Evolutionary conservation across 2,888 invertebrate genomes (phyloP).

Genomic region (Thysanoteuthis rhombus): DNA sequence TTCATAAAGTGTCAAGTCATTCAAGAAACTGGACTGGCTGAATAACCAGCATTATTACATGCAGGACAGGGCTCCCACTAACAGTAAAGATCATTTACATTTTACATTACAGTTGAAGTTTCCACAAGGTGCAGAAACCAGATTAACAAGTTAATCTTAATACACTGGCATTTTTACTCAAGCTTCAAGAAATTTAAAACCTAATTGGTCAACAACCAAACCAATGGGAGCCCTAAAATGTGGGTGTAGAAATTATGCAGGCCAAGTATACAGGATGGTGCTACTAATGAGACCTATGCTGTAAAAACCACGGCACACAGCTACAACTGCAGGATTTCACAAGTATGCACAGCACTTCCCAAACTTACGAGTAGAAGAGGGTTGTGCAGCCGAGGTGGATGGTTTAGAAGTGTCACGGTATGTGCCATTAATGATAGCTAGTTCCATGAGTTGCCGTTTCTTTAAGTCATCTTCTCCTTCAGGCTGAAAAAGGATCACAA

Average conservation of each 20-base stretch:
- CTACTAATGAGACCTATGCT: slow-evolving; percentile 28
- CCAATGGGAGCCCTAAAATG: slow-evolving; percentile 24
- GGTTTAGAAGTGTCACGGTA: slow-evolving; percentile 73
- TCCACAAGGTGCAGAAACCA: neutral
- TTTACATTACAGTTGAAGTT: neutral
- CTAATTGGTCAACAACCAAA: neutral
- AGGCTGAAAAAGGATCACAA: slow-evolving; percentile 76
- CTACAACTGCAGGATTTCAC: slow-evolving; percentile 15
- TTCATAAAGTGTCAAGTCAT: too few species aligned
- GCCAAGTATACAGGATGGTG: neutral
- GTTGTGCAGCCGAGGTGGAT: slow-evolving; percentile 47
- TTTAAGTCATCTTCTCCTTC: slow-evolving; percentile 99
- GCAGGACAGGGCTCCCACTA: neutral
- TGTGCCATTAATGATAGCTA: slow-evolving; percentile 99
- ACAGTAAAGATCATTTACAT: slow-evolving; percentile 13
- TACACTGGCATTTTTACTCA: neutral
- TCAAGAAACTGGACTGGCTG: too few species aligned
- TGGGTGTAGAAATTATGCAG: slow-evolving; percentile 34
- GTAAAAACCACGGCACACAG: slow-evolving; percentile 31
- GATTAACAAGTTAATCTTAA: neutral
- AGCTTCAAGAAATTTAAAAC: neutral
- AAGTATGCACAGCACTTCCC: slow-evolving; percentile 33
- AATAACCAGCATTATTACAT: neutral
- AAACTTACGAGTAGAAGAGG: slow-evolving; percentile 57
- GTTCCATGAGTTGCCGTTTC: slow-evolving; percentile 99